Evolutionary conservation across 1,140 invertebrate genomes (phyloP).

Genomic region (Magallana ariakensis): DNA sequence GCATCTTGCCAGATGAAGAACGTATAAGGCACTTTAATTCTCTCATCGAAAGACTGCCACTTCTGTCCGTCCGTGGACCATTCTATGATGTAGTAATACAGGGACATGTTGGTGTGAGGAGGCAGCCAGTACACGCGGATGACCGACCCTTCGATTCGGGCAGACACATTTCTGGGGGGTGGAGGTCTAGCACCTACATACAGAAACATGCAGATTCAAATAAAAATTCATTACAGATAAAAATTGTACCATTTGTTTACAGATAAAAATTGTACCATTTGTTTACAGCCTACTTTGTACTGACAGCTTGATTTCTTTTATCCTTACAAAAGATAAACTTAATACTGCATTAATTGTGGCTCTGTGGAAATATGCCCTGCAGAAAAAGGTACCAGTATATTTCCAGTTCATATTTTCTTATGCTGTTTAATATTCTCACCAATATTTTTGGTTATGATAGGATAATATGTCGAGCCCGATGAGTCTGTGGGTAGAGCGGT

Average conservation of each 20-base stretch:
- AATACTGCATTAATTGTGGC: no score
- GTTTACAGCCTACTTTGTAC: no score
- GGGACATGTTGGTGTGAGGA: conserved; percentile 87
- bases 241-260: not conserved
- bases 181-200: conserved; percentile 90
- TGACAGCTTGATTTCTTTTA: no score
- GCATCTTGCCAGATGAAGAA: conserved; percentile 55
- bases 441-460: conserved; percentile 58
- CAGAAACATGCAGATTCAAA: not conserved
- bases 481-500: conserved; percentile 66
- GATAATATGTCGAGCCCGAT: conserved; percentile 63
- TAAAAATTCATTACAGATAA: not conserved
- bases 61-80: conserved; percentile 87
- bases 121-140: conserved; percentile 90
- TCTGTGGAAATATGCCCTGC: no score
- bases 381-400: no score
- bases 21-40: conserved; percentile 44
- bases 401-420: no score
- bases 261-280: not conserved
- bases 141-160: conserved; percentile 91
- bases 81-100: conserved; percentile 95
- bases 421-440: conserved; percentile 57
- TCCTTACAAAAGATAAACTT: no score
- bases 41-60: conserved; percentile 85
- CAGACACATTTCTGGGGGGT: conserved; percentile 91